Evolutionary conservation across 2,113 vertebrate species (phyloP), one percentile per base, ranked within the genome.

Genomic region (Microtus pennsylvanicus): DNA sequence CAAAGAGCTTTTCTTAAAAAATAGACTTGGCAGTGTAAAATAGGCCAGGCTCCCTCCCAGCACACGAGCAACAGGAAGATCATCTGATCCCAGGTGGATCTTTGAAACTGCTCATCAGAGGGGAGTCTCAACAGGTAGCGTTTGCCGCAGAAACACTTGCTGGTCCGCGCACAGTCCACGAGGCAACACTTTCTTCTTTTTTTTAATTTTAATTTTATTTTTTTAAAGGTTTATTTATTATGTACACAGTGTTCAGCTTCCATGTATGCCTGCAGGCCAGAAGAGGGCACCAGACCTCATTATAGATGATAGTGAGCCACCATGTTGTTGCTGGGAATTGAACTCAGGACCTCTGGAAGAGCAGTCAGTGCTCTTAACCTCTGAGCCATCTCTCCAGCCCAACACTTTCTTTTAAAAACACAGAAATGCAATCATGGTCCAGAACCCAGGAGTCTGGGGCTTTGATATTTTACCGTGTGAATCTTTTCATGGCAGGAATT

Each of bases 21-120:
- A 98, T 97, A 98, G 98, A 96, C 91, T 94, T 98, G 97, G 97
- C 96, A 91, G 93, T 78, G 93, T 98, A 98, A 98, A 98, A 97
- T 97, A 97, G 98, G 98, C 97, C 92, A 98, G 96, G 86, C 97
- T 98, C 98, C 96, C 97, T 98, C 97, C 96, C 95, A 86, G 98
- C 98, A 97, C 98, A 98, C 97, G 97, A 97, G 97, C 42, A 95
- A 92, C 95, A 83, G 97, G 92, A 92, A 96, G 96, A 45, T 97
- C 97, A 97, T 67, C 97, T 97, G 98, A 96, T 98, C 98, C 97
- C 96, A 88, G 95, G 97, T 95, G 97, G 97, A 96, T 97, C 95
- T 94, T 97, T 91, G 96, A 97, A 98, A 98, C 97, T 91, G 78
- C 9, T 91, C 95, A 94, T 98, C 96, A 95, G 96, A 98, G 97